Evolutionary conservation across 2,797 vertebrate genomes (phyloP).

Genomic region (Leuciscus waleckii): DNA sequence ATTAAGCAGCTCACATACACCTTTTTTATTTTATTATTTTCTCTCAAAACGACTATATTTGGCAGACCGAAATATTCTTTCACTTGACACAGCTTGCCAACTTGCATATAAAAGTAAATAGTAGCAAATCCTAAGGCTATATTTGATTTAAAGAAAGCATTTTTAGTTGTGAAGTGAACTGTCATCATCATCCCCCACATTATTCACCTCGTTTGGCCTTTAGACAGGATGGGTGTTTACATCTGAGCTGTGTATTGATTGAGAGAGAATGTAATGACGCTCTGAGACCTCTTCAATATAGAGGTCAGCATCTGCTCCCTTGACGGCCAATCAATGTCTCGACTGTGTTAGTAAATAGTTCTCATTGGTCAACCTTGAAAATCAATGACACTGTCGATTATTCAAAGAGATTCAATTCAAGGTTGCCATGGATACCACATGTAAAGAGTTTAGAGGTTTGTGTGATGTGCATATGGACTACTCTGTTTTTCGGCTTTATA

Average conservation of each 20-base stretch:
- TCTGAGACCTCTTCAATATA: constrained; percentile 80
- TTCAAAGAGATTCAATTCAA: constrained; percentile 62
- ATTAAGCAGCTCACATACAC: not conserved
- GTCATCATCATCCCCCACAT: constrained; percentile 42
- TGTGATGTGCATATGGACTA: constrained; percentile 77
- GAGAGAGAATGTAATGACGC: constrained; percentile 78
- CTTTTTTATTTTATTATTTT: not conserved
- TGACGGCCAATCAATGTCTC: constrained; percentile 82
- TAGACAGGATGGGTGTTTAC: constrained; percentile 58
- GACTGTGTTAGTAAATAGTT: constrained; percentile 81
- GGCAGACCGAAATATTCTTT: not conserved
- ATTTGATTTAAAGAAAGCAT: constrained; percentile 5
- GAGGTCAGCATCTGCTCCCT: constrained; percentile 82
- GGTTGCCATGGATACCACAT: constrained; percentile 84
- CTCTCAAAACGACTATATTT: not conserved
- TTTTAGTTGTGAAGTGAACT: constrained; percentile 1
- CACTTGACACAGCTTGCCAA: not conserved
- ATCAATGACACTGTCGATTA: constrained; percentile 61
- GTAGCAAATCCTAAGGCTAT: not conserved
- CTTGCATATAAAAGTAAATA: not conserved
- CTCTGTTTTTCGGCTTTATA: constrained; percentile 72
- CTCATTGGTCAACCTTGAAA: constrained; percentile 67
- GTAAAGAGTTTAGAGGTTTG: constrained; percentile 78
- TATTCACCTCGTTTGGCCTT: constrained; percentile 53
- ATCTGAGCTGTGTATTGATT: constrained; percentile 73